Base-by-base conservation (phyloP, 1,140 invertebrate species). In the Eupristina koningsbergeri region DNA sequence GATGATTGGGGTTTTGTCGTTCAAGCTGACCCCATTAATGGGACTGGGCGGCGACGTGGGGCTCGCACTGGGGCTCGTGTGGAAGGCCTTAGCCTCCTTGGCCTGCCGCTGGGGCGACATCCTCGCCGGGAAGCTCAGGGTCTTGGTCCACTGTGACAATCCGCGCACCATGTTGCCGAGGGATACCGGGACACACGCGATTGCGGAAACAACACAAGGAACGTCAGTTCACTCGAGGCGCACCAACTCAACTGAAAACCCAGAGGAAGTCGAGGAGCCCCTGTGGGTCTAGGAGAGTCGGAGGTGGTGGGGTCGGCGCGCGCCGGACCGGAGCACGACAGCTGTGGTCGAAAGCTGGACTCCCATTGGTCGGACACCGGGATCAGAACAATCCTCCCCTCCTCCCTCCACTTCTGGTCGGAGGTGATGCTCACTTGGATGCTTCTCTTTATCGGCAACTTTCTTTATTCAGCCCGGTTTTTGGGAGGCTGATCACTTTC, bases 81-180 rank as follows among this genome's bases (percentile, higher is more conserved):
- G 88, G 78, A 88, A 91, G 64, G 83, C 81, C 75, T 92, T 92
- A 15, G 87, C 84, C 90, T 96, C 95, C 93, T 96, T 96, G 36
- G 94, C 94, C 61, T 94, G 94, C 87, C 95, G 94, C 89, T 96
- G 96, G 0, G 96, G 96, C 77, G 96, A 96, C 86, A 96, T 93
- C 89, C 96, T 94, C 87, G 96, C 95, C 83, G 96, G 96, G 90
- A 97, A 97, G 93, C 96, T 96, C 89, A 97, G 93, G 86, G 96
- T 97, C 93, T 97, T 97, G 88, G 96, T 97, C 96, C 96, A 97
- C 93, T 96, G 96, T 73, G 96, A 95, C 88, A 97, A 91, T 93
- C 96, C 96, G 87, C 96, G 95, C 89, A 97, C 96, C 96, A 97
- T 97, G 89, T 88, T 90, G 45, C 26, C 45, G 41, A 26, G n/a